Base-by-base conservation (phyloP, 2,113 vertebrate genomes). In the Petromus typicus region DNA sequence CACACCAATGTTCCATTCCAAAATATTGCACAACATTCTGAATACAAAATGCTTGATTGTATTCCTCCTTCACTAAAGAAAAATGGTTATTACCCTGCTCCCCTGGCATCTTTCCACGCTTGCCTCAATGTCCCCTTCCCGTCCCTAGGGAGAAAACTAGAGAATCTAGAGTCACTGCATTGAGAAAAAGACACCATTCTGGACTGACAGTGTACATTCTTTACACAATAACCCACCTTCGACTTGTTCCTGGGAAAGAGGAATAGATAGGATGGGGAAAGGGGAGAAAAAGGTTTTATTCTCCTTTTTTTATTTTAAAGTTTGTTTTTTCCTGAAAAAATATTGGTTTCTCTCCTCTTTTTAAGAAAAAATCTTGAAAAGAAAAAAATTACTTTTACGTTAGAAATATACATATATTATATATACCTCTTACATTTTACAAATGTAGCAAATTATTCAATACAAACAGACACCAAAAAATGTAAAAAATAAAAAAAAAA, bases 331-430 rank as follows among this genome's bases (percentile, higher is more conserved):
- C 98, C 98, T 98, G 98, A 99, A 99, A 99, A 99, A 99, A 98
- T 98, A 98, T 98, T 97, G 95, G 91, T 97, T 98, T 98, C 97
- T 98, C 96, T 98, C 98, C 97, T 98, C 98, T 98, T 98, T 98
- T 98, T 98, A 98, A 98, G 97, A 98, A 99, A 98, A 98, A 98
- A 98, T 98, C 98, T 98, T 90, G 97, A 98, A 99, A 98, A 98
- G 98, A 98, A 99, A 98, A 98, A 98, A 98, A 98, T 98, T 98
- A 98, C 96, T 98, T 98, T 98, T 98, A 98, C 95, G 97, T 99
- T 99, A 99, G 99, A 99, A 99, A 99, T 99, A 99, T 99, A 99
- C 98, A 99, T 98, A 98, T 99, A 99, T 98, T 98, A 99, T 98
- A 98, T 98, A 99, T 98, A 98, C 98, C 98, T 99, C 98, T 99